These are phyloP conservation scores for Hippasteria phrygiana DNA, from an alignment of 53 echinoderm and acorn worm species.

Conservation along the genomic window DNA sequence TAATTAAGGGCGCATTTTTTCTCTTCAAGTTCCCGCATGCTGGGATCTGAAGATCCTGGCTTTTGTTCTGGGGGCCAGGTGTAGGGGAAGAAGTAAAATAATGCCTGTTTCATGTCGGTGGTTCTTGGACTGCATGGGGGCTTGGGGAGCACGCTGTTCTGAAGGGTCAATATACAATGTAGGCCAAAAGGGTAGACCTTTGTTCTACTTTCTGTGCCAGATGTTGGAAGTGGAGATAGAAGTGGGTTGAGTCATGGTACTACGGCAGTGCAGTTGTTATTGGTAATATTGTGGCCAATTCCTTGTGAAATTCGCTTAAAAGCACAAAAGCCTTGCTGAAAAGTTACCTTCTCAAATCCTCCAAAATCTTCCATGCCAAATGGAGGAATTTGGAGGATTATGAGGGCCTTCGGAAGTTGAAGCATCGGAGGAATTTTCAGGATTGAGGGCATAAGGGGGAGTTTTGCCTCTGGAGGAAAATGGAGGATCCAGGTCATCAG, in stretches of 20 bases:
- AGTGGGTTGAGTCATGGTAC: not conserved
- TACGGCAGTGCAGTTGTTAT: not conserved
- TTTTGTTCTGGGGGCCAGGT: not conserved
- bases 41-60: not conserved
- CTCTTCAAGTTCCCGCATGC: not conserved
- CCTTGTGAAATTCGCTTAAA: too few species aligned
- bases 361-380: too few species aligned
- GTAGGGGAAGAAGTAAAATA: not conserved
- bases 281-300: too few species aligned
- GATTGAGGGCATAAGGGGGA: too few species aligned
- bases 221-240: not conserved
- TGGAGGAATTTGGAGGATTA: too few species aligned
- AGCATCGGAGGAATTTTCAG: too few species aligned
- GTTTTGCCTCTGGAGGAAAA: too few species aligned
- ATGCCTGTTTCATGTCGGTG: not conserved
- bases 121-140: not conserved
- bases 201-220: constrained; percentile 8
- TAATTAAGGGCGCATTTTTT: not conserved
- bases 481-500: too few species aligned
- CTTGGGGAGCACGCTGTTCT: not conserved
- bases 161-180: constrained; percentile 6
- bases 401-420: too few species aligned
- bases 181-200: constrained; percentile 28
- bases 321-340: too few species aligned
- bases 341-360: too few species aligned